These are phyloP conservation scores for Ceuthmochares aereus DNA, from an alignment of 2,113 vertebrate species.

Conservation along the genomic window DNA sequence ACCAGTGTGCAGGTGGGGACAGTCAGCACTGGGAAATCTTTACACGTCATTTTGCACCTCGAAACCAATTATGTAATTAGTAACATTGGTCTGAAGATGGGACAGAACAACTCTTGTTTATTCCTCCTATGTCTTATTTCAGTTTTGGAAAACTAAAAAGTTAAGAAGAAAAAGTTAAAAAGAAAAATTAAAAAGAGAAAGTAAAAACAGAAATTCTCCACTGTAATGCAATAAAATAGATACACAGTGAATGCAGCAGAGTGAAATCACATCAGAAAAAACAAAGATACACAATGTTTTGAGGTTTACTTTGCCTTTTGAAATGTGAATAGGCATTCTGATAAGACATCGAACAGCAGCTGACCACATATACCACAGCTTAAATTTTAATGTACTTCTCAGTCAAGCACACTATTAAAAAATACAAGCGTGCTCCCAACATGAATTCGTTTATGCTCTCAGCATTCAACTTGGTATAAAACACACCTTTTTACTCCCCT, in stretches of 20 bases:
- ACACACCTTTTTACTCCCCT: background rate
- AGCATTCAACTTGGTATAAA: background rate
- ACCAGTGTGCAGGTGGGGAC: background rate
- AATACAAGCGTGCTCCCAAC: background rate
- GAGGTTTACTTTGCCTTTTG: conserved; percentile 10
- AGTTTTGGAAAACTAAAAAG: background rate
- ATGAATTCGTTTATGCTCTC: background rate
- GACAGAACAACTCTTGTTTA: background rate
- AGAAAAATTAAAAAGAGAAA: background rate
- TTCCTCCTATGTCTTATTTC: background rate
- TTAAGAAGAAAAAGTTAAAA: background rate
- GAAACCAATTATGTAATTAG: background rate
- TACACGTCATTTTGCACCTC: background rate
- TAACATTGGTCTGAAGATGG: background rate
- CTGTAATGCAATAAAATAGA: background rate
- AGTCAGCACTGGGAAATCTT: background rate
- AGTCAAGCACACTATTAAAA: background rate
- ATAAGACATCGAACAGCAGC: conserved; percentile 1
- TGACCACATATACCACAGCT: conserved; percentile 29
- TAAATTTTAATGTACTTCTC: background rate
- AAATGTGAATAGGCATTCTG: background rate
- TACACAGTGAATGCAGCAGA: background rate
- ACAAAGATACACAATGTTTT: background rate
- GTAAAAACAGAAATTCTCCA: background rate
- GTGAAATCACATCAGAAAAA: background rate